A percentile compares a stretch with the other conserved stretches of the same genome.
Conservation (phyloP, 2,797 vertebrate species). For the Triplophysa bombifrons region DNA sequence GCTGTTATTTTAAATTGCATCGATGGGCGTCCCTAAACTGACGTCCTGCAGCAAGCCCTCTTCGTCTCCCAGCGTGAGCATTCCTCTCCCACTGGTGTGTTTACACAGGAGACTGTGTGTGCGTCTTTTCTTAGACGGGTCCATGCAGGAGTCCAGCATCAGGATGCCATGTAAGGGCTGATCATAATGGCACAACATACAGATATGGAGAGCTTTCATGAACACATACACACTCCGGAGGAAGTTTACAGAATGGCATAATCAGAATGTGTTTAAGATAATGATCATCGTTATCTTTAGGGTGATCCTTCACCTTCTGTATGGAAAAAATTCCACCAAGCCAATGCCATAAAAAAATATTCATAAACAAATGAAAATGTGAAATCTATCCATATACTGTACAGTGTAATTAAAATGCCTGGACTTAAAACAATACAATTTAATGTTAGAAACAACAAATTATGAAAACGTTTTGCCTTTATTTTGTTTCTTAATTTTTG, state of each 20-base stretch:
- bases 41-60: conserved; percentile 36
- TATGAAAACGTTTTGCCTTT: neutral
- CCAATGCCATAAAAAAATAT: neutral
- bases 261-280: conserved; percentile 23
- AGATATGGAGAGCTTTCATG: conserved; percentile 20
- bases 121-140: conserved; percentile 69
- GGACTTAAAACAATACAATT: neutral
- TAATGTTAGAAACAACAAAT: neutral
- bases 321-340: neutral
- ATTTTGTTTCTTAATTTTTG: neutral
- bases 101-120: conserved; percentile 64
- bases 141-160: conserved; percentile 70
- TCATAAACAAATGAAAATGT: neutral
- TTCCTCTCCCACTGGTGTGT: conserved; percentile 50
- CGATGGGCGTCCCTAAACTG: conserved; percentile 8
- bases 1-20: conserved; percentile 33
- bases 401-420: neutral
- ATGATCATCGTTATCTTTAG: conserved; percentile 2
- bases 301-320: neutral
- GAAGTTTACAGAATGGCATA: conserved; percentile 28
- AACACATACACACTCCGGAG: conserved; percentile 17
- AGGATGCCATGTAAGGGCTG: conserved; percentile 80
- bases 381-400: no score
- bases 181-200: conserved; percentile 50
- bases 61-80: conserved; percentile 25